Conservation (phyloP, 2,797 vertebrate genomes). For the Amblyraja radiata region DNA sequence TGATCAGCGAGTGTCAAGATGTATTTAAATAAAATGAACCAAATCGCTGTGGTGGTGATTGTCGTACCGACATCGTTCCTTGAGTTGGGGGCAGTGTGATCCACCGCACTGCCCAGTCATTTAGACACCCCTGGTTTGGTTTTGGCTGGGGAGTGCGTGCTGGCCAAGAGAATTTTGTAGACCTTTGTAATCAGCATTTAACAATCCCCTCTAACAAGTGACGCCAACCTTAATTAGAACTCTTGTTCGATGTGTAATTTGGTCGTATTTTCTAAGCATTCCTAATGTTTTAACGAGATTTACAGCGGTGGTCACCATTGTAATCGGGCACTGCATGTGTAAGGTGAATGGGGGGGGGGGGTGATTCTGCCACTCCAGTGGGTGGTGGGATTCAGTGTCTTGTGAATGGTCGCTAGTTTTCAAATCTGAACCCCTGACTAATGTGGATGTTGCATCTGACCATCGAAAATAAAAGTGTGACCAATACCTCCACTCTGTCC, state of each 20-base stretch:
- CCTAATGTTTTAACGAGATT: slow-evolving; percentile 10
- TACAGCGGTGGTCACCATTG: background rate
- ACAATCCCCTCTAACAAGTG: background rate
- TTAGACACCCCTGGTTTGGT: too few relatives aligned
- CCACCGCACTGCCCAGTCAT: background rate
- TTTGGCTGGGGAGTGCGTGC: background rate
- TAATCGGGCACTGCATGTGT: background rate
- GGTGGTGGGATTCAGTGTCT: background rate
- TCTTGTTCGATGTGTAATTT: background rate
- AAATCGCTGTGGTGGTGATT: background rate
- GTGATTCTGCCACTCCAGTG: background rate
- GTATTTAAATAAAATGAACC: too few relatives aligned
- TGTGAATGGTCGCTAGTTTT: slow-evolving; percentile 43
- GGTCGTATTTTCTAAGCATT: background rate
- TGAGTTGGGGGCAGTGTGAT: background rate
- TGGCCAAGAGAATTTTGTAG: background rate
- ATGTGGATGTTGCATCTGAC: slow-evolving; percentile 13
- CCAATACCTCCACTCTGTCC: background rate
- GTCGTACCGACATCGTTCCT: too few relatives aligned
- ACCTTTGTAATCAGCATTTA: background rate
- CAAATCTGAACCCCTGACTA: background rate
- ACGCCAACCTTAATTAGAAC: background rate
- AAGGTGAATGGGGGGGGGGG: slow-evolving; percentile 29
- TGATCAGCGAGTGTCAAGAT: background rate
- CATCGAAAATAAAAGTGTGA: slow-evolving; percentile 2